phyloP scores from a whole-genome alignment of 2,113 vertebrate species.

The Cryptotis parvus region DNA sequence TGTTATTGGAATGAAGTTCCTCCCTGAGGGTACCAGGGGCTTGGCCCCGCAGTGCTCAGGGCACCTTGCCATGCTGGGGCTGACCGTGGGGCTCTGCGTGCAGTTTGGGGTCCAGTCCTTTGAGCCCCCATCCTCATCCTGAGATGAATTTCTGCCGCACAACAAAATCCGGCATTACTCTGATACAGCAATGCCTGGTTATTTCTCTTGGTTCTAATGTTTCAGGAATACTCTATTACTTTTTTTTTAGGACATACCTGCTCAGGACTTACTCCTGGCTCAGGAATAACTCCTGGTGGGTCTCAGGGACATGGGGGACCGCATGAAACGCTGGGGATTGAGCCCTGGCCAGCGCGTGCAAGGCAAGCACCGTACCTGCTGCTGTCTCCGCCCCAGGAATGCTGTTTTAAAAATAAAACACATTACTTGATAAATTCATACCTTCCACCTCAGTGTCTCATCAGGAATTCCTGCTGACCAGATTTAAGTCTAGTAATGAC shows the following conservation, averaged over 20 bases:
- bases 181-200: background rate
- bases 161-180: background rate
- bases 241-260: too few relatives aligned
- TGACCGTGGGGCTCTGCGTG: too few relatives aligned
- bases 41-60: too few relatives aligned
- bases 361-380: too few relatives aligned
- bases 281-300: too few relatives aligned
- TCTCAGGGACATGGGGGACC: too few relatives aligned
- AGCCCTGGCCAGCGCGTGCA: too few relatives aligned
- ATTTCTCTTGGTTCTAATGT: slow-evolving; percentile 8
- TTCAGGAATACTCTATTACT: background rate
- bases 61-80: too few relatives aligned
- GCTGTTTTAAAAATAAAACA: background rate
- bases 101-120: too few relatives aligned
- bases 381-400: background rate
- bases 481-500: background rate
- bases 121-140: background rate
- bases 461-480: background rate
- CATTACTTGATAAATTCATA: slow-evolving; percentile 4
- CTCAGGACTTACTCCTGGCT: too few relatives aligned
- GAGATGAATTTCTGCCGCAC: background rate
- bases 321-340: too few relatives aligned
- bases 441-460: background rate
- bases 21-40: too few relatives aligned
- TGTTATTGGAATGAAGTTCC: slow-evolving; percentile 7